Evolutionary conservation across 2,113 vertebrate genomes (phyloP), one percentile per base, ranked within the genome.

Genomic region (Pangasianodon hypophthalmus): DNA sequence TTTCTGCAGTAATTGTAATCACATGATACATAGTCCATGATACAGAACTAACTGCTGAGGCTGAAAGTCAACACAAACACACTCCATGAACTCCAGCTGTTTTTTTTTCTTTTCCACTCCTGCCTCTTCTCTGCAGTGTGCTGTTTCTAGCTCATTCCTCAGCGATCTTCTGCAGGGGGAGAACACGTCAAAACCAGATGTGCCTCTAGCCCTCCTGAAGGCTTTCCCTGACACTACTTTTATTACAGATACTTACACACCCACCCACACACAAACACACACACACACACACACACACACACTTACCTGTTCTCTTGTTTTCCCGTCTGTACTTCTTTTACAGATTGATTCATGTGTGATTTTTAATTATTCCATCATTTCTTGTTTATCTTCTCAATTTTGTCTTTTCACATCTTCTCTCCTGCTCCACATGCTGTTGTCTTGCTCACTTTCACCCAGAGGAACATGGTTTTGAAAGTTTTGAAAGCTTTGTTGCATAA

Each of bases 121-220:
- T 73, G 62, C 83, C 69, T 89, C 79, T 19, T 81, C 56, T 71
- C 84, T 85, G 67, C 86, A 91, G 88, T 88, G 81, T 79, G 52
- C 77, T 83, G 24, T 46, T 90, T 90, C 79, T 75, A 73, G 69
- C 73, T 90, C 90, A 88, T 89, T 86, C 73, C 85, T 85, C 48
- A 69, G 75, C 50, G 62, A 88, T 90, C 79, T 19, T 90, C 82
- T 91, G 85, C 52, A 85, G 88, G 81, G 88, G 90, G 90, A 87
- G 82, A 80, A 67, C 87, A 62, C 80, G 92, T 93, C 88, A 85
- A 91, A 91, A 90, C 90, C 92, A 93, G 92, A 93, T 93, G 92
- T 92, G 87, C 84, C 60, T 90, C 84, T 85, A 87, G 88, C 84
- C 90, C 83, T 73, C 84, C 83, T 82, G 46, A 92, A 89, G 88